Conservation (phyloP, 2,888 invertebrate species). For the Protonemura montana region DNA sequence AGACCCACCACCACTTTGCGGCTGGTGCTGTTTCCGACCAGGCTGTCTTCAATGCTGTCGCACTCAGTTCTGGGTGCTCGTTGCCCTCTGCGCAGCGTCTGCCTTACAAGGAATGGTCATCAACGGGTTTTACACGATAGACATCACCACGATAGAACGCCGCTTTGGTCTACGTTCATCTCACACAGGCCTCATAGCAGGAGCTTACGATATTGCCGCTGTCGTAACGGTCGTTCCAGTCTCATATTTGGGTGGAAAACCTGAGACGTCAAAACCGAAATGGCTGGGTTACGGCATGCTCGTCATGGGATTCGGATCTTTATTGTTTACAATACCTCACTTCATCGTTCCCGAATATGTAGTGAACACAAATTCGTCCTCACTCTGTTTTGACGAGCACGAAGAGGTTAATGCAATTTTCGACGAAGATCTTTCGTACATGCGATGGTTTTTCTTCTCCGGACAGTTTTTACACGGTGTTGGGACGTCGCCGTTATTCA, state of each 20-base stretch:
- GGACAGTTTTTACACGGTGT: constrained; percentile 87
- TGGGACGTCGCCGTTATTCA: constrained; percentile 87
- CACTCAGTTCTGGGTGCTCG: constrained; percentile 79
- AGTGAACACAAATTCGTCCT: constrained; percentile 20
- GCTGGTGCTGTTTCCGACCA: constrained; percentile 73
- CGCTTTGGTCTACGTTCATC: constrained; percentile 82
- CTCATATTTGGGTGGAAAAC: constrained; percentile 80
- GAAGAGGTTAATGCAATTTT: not conserved
- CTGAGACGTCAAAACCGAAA: constrained; percentile 72
- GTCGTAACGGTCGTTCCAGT: constrained; percentile 84
- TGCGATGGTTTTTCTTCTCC: constrained; percentile 70
- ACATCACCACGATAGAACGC: constrained; percentile 88
- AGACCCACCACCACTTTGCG: constrained; percentile 60
- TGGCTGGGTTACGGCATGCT: constrained; percentile 79
- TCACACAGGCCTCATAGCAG: constrained; percentile 83
- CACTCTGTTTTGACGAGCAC: not conserved
- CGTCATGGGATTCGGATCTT: constrained; percentile 75
- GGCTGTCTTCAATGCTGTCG: constrained; percentile 72
- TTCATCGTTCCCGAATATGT: constrained; percentile 68
- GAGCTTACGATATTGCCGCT: constrained; percentile 87
- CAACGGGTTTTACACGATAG: constrained; percentile 87
- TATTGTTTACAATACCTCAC: constrained; percentile 84
- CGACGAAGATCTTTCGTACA: constrained; percentile 50
- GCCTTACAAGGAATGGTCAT: constrained; percentile 86
- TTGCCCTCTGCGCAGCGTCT: constrained; percentile 82